Base-by-base conservation (phyloP, 2,113 vertebrate species). In the Scalopus aquaticus region DNA sequence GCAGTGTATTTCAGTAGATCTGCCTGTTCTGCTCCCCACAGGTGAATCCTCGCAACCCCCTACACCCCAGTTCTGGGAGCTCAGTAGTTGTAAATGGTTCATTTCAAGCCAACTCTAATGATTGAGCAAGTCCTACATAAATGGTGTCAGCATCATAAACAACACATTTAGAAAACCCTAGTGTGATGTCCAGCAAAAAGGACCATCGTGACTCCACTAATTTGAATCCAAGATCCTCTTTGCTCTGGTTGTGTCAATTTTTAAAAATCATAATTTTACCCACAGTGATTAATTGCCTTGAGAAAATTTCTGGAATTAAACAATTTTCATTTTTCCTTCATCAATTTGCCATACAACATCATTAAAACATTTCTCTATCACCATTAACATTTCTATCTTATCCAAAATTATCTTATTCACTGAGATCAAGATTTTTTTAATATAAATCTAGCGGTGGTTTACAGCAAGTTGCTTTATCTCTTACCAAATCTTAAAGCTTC, bases 151-250 rank as follows among this genome's bases (percentile, higher is more conserved):
- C 46, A 90, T 81, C 42, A 49, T 64, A n/a, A 92, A 22, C 30
- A 82, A 15, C 22, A 81, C 51, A 56, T 72, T 88, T 67, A 83
- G 49, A 95, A 96, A 94, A 92, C 67, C 26, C 22, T 73, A 83
- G 39, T 69, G 37, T 39, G 4, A 44, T 37, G 32, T 64, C 44
- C 37, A 58, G 4, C 72, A 54, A 72, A 65, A 91, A 88, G 35
- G 15, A 51, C 44, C 35, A 84, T 39, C 42, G 85, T 79, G 17
- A 32, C 11, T 56, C 39, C 51, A 90, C 2, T 49, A 54, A 95
- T 62, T 86, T 81, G 20, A 39, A 32, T 35, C 10, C 16, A 58
- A 46, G 30, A 42, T 15, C 1, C 0, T n/a, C 79, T 65, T n/a
- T 49, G 49, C 9, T 69, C 4, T 88, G 42, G 65, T 16, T 60